Conservation (phyloP, 1,140 invertebrate genomes). For the Rhynchophorus ferrugineus region DNA sequence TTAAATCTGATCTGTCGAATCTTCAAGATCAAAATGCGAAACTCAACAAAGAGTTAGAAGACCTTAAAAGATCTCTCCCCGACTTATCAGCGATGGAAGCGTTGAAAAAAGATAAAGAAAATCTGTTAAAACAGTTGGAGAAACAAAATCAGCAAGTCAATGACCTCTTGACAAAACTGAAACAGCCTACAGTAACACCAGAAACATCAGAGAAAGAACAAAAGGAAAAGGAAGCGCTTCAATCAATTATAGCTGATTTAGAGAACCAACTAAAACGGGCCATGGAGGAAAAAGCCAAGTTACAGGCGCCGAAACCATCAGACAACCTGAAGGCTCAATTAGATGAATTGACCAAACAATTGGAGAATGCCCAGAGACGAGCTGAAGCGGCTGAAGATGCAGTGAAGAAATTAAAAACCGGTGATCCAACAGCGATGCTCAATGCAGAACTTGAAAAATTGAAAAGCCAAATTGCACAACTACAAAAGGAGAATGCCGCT, state of each 20-base stretch:
- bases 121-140: slow-evolving; percentile 23
- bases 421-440: slow-evolving; percentile 22
- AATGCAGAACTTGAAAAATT: slow-evolving; percentile 18
- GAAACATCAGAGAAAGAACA: slow-evolving; percentile 11
- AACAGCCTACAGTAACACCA: slow-evolving; percentile 3
- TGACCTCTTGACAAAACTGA: slow-evolving; percentile 20
- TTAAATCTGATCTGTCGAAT: slow-evolving; percentile 14
- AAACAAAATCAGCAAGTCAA: slow-evolving; percentile 17
- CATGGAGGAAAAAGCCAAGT: slow-evolving; percentile 3
- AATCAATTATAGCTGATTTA: slow-evolving; percentile 23
- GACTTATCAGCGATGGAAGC: slow-evolving; percentile 3
- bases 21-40: slow-evolving; percentile 16
- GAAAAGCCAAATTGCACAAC: slow-evolving; percentile 10
- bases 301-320: slow-evolving; percentile 2
- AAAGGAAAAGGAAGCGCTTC: slow-evolving; percentile 21
- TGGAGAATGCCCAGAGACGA: slow-evolving; percentile 25
- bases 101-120: slow-evolving; percentile 24
- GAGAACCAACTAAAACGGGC: slow-evolving; percentile 20
- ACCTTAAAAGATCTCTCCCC: slow-evolving; percentile 1
- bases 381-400: slow-evolving; percentile 20
- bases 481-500: slow-evolving; percentile 12
- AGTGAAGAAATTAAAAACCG: slow-evolving; percentile 16
- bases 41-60: slow-evolving; percentile 14
- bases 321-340: slow-evolving; percentile 21
- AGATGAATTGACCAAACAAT: slow-evolving; percentile 19